Conservation (phyloP, 2,888 invertebrate species). For the Arrhopalites spinosus region DNA sequence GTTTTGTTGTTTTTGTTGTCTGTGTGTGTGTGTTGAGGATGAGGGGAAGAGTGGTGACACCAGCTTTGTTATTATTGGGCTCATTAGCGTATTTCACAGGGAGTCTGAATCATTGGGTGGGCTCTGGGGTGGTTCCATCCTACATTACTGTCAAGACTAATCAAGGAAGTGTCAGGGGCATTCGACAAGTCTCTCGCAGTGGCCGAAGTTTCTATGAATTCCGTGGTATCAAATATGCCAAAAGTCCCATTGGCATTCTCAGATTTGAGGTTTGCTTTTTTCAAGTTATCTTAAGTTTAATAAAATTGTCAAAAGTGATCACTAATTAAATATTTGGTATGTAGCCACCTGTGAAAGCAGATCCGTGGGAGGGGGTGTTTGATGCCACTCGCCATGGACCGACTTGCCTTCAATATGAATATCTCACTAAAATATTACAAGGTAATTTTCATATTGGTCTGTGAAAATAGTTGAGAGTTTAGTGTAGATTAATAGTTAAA, state of each 20-base stretch:
- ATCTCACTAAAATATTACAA: constrained; percentile 26
- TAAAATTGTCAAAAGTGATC: not conserved
- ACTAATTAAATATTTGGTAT: not conserved
- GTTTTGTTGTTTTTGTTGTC: not conserved
- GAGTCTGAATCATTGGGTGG: constrained; percentile 13
- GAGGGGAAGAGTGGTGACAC: not conserved
- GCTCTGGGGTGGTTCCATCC: constrained; percentile 1
- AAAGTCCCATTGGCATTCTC: constrained; percentile 33
- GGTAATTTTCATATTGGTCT: too few relatives aligned
- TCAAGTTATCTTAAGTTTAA: constrained; percentile 2
- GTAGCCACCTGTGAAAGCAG: constrained; percentile 38
- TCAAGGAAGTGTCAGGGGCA: constrained; percentile 34
- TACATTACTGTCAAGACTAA: constrained; percentile 10
- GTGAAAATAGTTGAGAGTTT: too few relatives aligned
- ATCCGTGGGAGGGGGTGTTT: constrained; percentile 39
- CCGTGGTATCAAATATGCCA: constrained; percentile 38
- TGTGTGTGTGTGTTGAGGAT: constrained; percentile 9
- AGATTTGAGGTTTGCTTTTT: constrained; percentile 38
- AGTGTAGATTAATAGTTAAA: too few relatives aligned
- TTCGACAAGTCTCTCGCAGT: constrained; percentile 32
- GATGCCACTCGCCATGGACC: constrained; percentile 35
- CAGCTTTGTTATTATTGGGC: not conserved
- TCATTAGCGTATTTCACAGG: constrained; percentile 16
- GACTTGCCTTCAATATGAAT: constrained; percentile 41
- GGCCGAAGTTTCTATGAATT: constrained; percentile 39